Conservation (phyloP, 2,797 vertebrate species). For the Phataginus tricuspis region DNA sequence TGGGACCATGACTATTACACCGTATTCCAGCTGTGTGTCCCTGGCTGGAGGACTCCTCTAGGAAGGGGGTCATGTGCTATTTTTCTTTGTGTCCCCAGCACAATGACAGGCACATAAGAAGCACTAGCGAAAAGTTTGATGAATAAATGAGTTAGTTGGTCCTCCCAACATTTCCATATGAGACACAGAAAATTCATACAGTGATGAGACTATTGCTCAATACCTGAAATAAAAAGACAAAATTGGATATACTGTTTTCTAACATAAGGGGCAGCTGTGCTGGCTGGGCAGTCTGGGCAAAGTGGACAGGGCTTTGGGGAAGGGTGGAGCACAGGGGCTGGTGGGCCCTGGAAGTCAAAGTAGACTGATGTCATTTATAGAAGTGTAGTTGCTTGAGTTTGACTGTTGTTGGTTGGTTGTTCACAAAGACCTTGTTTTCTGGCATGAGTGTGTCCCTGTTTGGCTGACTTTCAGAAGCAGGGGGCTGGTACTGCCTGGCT, state of each 20-base stretch:
- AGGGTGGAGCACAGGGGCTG: accelerated
- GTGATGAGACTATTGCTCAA: not conserved
- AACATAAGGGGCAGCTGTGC: not conserved
- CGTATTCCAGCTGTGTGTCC: not conserved
- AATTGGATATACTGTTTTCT: too few species aligned
- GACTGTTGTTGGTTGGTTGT: not conserved
- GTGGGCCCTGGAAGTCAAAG: accelerated
- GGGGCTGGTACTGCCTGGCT: too few species aligned
- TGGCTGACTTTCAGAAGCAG: not conserved
- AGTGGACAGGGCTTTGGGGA: not conserved
- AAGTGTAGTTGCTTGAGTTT: not conserved
- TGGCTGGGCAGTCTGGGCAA: not conserved
- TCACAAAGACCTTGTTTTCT: not conserved
- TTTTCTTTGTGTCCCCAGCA: not conserved
- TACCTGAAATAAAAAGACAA: not conserved
- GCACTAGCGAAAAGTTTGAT: not conserved
- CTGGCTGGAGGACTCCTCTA: not conserved
- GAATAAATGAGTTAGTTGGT: not conserved
- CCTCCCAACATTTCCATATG: not conserved
- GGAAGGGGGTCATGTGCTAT: not conserved
- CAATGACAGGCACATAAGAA: not conserved
- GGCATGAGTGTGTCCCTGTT: not conserved
- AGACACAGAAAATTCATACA: not conserved
- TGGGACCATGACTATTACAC: accelerated
- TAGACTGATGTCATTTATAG: too few species aligned